A percentile compares a stretch with the other conserved stretches of the same genome.
Conservation (phyloP, 2,797 vertebrate genomes). For the Taenioides sp. region DNA sequence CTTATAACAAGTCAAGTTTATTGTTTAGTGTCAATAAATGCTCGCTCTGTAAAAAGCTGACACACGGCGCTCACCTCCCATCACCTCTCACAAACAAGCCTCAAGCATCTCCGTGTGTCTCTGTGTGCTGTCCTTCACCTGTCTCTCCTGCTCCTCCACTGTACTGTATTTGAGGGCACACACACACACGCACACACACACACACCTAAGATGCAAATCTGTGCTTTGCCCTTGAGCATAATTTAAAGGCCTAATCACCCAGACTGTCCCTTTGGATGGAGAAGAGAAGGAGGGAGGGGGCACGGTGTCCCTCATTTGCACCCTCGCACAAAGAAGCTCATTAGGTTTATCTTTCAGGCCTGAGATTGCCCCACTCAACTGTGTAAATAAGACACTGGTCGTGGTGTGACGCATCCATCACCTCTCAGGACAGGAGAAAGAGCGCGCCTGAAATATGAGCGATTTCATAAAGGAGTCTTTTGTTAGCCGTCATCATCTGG, state of each 20-base stretch:
- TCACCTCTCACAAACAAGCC: conserved; percentile 67
- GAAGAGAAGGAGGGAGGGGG: conserved; percentile 77
- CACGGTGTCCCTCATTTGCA: conserved; percentile 94
- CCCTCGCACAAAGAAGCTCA: conserved; percentile 97
- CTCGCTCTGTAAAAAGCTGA: conserved; percentile 45
- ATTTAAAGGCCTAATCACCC: conserved; percentile 99
- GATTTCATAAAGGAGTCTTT: conserved; percentile 67
- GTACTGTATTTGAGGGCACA: conserved; percentile 36
- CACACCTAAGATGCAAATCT: conserved; percentile 93
- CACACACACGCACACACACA: conserved; percentile 19
- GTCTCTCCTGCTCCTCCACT: conserved; percentile 76
- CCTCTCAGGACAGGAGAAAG: conserved; percentile 72
- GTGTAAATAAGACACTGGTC: conserved; percentile 83
- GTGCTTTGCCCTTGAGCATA: conserved; percentile 99
- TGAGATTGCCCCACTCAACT: conserved; percentile 86
- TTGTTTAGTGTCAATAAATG: conserved; percentile 56
- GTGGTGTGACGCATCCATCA: conserved; percentile 70
- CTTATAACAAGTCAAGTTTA: conserved; percentile 54
- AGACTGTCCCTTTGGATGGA: conserved; percentile 76
- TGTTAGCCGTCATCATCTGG: conserved; percentile 60
- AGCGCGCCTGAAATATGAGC: conserved; percentile 67
- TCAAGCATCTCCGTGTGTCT: conserved; percentile 52
- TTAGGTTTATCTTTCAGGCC: conserved; percentile 95
- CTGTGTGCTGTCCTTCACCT: conserved; percentile 72
- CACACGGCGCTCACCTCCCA: conserved; percentile 41